Evolutionary conservation across 2,888 invertebrate species (phyloP).

Genomic region (Drosophila ezoana): DNA sequence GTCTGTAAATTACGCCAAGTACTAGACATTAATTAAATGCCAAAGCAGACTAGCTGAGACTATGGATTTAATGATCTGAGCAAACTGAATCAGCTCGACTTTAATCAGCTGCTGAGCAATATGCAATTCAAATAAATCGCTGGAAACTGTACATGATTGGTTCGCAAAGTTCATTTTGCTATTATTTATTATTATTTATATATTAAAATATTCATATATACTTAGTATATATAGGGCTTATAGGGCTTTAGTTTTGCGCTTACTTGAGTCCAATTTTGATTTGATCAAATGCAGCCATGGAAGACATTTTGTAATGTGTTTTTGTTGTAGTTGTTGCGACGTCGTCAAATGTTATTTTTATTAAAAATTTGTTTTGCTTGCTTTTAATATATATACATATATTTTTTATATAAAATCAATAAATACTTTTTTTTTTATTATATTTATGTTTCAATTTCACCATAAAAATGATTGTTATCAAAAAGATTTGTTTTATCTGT

Average conservation of each 20-base stretch:
- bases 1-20: conserved; percentile 26
- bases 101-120: background rate
- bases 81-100: conserved; percentile 1
- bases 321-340: conserved; percentile 21
- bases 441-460: background rate
- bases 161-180: too few relatives aligned
- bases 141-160: too few relatives aligned
- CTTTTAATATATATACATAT: background rate
- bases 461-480: conserved; percentile 21
- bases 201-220: too few relatives aligned
- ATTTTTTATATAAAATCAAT: background rate
- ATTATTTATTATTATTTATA: too few relatives aligned
- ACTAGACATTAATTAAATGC: conserved; percentile 9
- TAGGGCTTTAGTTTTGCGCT: conserved; percentile 45
- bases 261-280: conserved; percentile 84
- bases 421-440: background rate
- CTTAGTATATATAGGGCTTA: too few relatives aligned
- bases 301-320: conserved; percentile 73
- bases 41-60: background rate
- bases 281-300: conserved; percentile 83
- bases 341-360: conserved; percentile 11
- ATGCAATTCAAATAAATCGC: too few relatives aligned
- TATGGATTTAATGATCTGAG: conserved; percentile 35
- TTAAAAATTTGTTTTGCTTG: conserved; percentile 10
- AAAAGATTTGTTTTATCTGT: conserved; percentile 13